Conservation (phyloP, 1,140 invertebrate genomes). For the Drosophila azteca region DNA sequence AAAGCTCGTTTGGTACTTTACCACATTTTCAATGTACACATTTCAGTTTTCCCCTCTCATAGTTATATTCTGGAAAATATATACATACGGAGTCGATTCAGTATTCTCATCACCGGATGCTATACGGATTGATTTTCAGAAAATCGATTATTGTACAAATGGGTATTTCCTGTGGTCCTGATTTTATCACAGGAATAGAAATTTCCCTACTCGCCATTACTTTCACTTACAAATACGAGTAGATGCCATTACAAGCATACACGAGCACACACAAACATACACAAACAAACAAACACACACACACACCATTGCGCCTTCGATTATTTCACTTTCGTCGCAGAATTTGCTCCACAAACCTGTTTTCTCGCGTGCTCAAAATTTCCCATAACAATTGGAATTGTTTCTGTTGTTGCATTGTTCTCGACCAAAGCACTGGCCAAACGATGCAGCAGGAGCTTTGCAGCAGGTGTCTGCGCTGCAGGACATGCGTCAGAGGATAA, state of each 20-base stretch:
- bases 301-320: constrained; percentile 13
- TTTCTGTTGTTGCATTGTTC: constrained; percentile 56
- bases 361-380: constrained; percentile 56
- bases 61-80: too few species aligned
- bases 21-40: too few species aligned
- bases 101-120: too few species aligned
- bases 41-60: too few species aligned
- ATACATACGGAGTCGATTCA: too few species aligned
- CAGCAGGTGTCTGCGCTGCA: too few species aligned
- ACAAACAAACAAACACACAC: not conserved
- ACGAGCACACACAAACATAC: not conserved
- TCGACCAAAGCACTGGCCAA: not conserved
- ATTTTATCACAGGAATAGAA: not conserved
- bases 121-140: too few species aligned
- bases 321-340: constrained; percentile 43
- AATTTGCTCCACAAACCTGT: constrained; percentile 70
- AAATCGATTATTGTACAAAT: too few species aligned
- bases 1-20: constrained; percentile 32
- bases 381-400: constrained; percentile 59
- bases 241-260: not conserved
- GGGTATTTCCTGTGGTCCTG: not conserved
- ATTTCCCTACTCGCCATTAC: constrained; percentile 27
- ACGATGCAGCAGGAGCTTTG: too few species aligned
- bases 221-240: constrained; percentile 9
- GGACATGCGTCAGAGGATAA: too few species aligned